Evolutionary conservation across 1,140 invertebrate genomes (phyloP).

Genomic region (Amyelois transitella): DNA sequence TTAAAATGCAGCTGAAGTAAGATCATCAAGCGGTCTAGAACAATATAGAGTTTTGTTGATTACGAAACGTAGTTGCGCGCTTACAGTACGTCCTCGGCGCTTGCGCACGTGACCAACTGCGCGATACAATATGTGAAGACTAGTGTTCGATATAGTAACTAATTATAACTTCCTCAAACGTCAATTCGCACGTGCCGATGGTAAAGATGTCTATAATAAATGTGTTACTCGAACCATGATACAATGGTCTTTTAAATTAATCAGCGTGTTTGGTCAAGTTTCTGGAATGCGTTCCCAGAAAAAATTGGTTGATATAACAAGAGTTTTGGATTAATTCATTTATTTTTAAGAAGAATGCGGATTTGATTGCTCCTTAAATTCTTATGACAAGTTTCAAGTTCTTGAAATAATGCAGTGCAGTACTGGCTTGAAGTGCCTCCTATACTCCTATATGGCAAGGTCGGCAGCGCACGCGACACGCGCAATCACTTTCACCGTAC

Average conservation of each 20-base stretch:
- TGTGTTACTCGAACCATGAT: too few relatives aligned
- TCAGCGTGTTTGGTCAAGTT: too few relatives aligned
- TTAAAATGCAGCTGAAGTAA: too few relatives aligned
- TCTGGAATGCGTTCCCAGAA: too few relatives aligned
- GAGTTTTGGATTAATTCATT: too few relatives aligned
- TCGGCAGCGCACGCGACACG: constrained; percentile 62
- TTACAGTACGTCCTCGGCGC: constrained; percentile 24
- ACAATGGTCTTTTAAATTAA: too few relatives aligned
- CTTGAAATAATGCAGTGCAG: too few relatives aligned
- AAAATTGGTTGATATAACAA: too few relatives aligned
- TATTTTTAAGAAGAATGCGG: too few relatives aligned
- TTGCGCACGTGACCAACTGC: constrained; percentile 40
- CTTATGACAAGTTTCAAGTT: too few relatives aligned
- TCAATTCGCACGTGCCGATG: not conserved
- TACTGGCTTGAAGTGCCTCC: too few relatives aligned
- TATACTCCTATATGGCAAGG: constrained; percentile 56
- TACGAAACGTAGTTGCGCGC: not conserved
- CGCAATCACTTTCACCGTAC: constrained; percentile 69
- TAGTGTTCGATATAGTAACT: not conserved
- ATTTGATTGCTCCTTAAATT: too few relatives aligned
- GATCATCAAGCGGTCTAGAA: constrained; percentile 24
- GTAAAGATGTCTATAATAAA: not conserved
- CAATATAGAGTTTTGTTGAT: constrained; percentile 37
- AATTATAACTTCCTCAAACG: not conserved
- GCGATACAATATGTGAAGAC: constrained; percentile 6